Evolutionary conservation across 2,888 invertebrate species (phyloP).

Genomic region (Himalopsyche anomala): DNA sequence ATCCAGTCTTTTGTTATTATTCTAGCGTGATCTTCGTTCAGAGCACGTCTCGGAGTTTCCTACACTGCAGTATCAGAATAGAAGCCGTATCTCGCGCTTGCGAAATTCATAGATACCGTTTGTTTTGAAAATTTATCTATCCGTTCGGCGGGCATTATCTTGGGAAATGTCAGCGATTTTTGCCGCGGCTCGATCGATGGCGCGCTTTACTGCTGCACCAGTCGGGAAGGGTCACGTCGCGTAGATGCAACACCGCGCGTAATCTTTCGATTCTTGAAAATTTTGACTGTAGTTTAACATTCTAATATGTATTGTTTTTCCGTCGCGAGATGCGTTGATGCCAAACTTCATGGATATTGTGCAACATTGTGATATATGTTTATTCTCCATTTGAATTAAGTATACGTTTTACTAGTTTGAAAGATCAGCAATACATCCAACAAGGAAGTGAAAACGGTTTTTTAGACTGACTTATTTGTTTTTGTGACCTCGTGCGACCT

Average conservation of each 20-base stretch:
- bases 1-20: slow-evolving; percentile 61
- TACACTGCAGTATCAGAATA: slow-evolving; percentile 2
- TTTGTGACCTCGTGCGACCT: neutral
- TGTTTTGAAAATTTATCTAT: slow-evolving; percentile 26
- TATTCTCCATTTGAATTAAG: no score
- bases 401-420: no score
- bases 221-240: slow-evolving; percentile 39
- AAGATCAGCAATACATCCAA: no score
- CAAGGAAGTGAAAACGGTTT: neutral
- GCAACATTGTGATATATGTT: no score
- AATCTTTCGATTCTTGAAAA: neutral
- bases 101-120: slow-evolving; percentile 39
- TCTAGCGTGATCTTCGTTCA: slow-evolving; percentile 47
- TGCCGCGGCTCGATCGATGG: neutral
- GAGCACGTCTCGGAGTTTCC: slow-evolving; percentile 12
- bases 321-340: neutral
- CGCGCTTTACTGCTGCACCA: slow-evolving; percentile 7
- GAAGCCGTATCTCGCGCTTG: slow-evolving; percentile 32
- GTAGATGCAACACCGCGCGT: neutral
- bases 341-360: neutral
- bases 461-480: neutral
- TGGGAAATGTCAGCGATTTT: slow-evolving; percentile 43
- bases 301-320: neutral
- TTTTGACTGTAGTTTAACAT: neutral
- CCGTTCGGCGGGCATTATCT: slow-evolving; percentile 20